Evolutionary conservation across 2,113 vertebrate genomes (phyloP).

Genomic region (Synchiropus splendidus): DNA sequence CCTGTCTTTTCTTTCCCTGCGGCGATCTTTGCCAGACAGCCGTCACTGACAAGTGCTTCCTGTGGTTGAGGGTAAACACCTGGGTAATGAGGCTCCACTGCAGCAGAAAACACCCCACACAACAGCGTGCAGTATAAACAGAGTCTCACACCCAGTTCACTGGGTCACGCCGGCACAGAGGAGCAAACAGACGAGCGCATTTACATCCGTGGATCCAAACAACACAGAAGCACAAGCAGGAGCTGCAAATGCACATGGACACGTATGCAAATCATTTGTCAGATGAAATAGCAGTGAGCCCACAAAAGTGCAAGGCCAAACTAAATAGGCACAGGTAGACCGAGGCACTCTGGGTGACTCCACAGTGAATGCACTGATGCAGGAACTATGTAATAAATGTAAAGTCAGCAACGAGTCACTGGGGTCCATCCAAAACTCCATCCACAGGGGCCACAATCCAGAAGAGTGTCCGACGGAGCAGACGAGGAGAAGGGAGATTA

Average conservation of each 20-base stretch:
- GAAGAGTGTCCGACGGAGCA: too few species aligned
- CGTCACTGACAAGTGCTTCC: slow-evolving; percentile 53
- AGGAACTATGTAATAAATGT: too few species aligned
- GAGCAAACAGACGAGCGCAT: slow-evolving; percentile 3
- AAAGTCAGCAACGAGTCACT: too few species aligned
- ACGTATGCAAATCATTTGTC: slow-evolving; percentile 15
- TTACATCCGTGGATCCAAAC: slow-evolving; percentile 8
- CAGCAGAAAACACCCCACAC: slow-evolving; percentile 7
- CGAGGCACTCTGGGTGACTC: slow-evolving; percentile 13
- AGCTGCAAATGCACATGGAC: slow-evolving; percentile 18
- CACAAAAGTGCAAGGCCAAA: slow-evolving; percentile 25
- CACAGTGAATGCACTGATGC: slow-evolving; percentile 19
- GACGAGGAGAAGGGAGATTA: too few species aligned
- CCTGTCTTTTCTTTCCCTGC: slow-evolving; percentile 26
- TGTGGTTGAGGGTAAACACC: slow-evolving; percentile 63
- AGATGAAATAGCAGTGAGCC: slow-evolving; percentile 22
- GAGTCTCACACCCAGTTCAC: neutral
- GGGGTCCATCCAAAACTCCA: too few species aligned
- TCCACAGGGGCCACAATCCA: too few species aligned
- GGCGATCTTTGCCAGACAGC: slow-evolving; percentile 52
- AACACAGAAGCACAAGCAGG: slow-evolving; percentile 6
- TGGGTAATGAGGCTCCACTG: slow-evolving; percentile 53
- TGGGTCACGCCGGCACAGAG: slow-evolving; percentile 22
- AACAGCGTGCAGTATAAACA: slow-evolving; percentile 4
- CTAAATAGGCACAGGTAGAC: slow-evolving; percentile 20